Conservation (phyloP, 2,888 invertebrate genomes). For the Drosophila subquinaria region DNA sequence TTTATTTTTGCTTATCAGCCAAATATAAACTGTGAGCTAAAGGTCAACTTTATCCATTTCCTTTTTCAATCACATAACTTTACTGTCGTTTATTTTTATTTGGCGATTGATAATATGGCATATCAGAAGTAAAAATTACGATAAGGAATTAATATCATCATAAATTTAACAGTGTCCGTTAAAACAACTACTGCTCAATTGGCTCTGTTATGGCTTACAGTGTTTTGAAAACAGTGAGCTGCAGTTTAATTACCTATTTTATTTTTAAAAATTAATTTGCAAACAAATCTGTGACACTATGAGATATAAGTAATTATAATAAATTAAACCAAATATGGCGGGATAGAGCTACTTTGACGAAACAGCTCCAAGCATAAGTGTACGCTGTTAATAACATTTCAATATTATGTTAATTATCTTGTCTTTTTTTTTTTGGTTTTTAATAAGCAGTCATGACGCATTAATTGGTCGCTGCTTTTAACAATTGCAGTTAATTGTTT, state of each 20-base stretch:
- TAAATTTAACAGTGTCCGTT: background rate
- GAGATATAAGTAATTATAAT: too few relatives aligned
- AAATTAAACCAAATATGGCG: too few relatives aligned
- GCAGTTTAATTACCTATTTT: background rate
- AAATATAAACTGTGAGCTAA: constrained; percentile 1
- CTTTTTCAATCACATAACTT: background rate
- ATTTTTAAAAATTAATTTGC: background rate
- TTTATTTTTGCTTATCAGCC: constrained; percentile 6
- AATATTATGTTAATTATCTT: constrained; percentile 15
- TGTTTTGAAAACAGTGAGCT: background rate
- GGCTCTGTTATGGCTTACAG: background rate
- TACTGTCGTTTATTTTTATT: background rate
- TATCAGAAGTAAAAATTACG: background rate
- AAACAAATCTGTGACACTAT: too few relatives aligned
- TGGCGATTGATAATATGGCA: background rate
- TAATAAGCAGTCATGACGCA: constrained; percentile 10
- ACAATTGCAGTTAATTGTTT: background rate
- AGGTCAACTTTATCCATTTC: constrained; percentile 6
- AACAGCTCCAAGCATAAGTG: background rate
- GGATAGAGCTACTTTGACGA: background rate
- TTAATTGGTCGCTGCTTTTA: constrained; percentile 6
- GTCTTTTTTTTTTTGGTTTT: constrained; percentile 9
- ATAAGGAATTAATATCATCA: background rate
- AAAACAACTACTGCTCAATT: background rate
- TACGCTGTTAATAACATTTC: constrained; percentile 14